phyloP scores from a whole-genome alignment of 2,113 vertebrate species.

The Mellivora capensis region DNA sequence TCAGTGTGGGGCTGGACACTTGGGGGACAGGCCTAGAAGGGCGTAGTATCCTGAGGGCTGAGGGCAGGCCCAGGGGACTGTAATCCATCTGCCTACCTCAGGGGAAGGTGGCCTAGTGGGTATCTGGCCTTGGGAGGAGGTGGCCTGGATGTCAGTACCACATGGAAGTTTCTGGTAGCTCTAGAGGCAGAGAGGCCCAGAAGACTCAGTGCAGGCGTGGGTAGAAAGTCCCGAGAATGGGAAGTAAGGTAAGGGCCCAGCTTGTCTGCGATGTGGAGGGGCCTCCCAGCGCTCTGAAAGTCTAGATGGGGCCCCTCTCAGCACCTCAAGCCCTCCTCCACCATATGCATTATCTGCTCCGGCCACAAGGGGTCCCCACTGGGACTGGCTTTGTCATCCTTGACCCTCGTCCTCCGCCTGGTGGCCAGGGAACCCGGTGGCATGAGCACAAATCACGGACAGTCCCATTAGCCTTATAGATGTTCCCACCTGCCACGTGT shows the following conservation, averaged over 20 bases:
- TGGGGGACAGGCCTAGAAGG: not conserved
- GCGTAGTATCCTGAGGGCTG: not conserved
- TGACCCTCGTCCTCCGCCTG: not conserved
- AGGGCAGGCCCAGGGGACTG: not conserved
- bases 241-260: not conserved
- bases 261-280: not conserved
- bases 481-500: not conserved
- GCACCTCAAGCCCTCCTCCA: not conserved
- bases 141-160: not conserved
- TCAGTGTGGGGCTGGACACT: not conserved
- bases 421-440: not conserved
- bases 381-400: not conserved
- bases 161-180: not conserved
- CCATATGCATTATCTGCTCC: not conserved
- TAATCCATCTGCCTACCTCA: not conserved
- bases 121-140: not conserved
- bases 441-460: not conserved
- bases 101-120: not conserved
- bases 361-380: not conserved
- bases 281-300: not conserved
- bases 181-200: not conserved
- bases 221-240: not conserved
- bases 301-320: not conserved
- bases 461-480: not conserved
- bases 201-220: not conserved